Base-by-base conservation (phyloP, 2,888 invertebrate species). In the Dioctria rufipes region DNA sequence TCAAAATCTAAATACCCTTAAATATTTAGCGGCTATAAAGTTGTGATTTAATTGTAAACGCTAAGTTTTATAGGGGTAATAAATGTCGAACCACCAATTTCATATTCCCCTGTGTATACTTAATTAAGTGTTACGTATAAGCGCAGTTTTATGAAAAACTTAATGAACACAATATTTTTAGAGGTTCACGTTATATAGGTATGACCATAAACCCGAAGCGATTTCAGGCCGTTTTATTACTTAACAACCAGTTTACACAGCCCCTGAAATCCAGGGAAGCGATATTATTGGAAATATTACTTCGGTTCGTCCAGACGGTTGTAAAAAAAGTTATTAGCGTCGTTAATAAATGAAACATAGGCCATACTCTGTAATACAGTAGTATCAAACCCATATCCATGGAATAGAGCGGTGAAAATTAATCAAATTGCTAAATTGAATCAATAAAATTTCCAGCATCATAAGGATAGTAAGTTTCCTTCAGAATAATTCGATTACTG, bases 31-130 rank as follows among this genome's bases (percentile, higher is more conserved):
- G 69, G 51, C 69, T 37, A 37, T 69, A 69, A 69, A 69, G 49
- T 69, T 13, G 51, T 49, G 69, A 69, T 69, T 69, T 69, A 69
- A 69, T 69, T 69, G 69, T 69, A 69, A 69, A 69, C 69, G 51
- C 69, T 43, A 51, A 37, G 69, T 51, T 69, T 69, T 69, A 69
- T 69, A 51, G 51, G 51, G 11, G 51, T 69, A 69, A 69, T 69
- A 69, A 69, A 69, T 69, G 69, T 69, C 43, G 69, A 51, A 54
- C 51, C 69, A 39, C 69, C 39, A 51, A 11, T 69, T 69, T 69
- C 69, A 69, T 69, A 69, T 69, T 69, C 69, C 11, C 69, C 51
- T 37, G 69, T 51, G 51, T 69, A n/a, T 69, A 69, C 51, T 69
- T 69, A 69, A 69, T 69, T 69, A 69, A 69, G 69, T 51, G 51